phyloP scores from a whole-genome alignment of 1,140 invertebrate species.

The Diabrotica virgifera region DNA sequence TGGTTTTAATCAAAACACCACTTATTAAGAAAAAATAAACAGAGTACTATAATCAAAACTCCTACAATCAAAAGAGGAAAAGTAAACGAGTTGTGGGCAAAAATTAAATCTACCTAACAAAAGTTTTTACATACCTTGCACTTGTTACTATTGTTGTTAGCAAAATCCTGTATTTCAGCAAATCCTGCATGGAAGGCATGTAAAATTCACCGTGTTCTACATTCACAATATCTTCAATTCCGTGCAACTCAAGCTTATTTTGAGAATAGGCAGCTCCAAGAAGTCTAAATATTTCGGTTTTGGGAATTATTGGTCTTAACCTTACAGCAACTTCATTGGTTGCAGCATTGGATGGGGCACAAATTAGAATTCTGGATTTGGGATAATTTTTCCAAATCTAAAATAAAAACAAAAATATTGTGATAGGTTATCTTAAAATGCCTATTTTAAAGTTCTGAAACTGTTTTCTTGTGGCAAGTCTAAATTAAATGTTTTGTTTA shows the following conservation, averaged over 20 bases:
- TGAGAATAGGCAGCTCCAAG: constrained; percentile 22
- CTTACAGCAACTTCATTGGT: constrained; percentile 75
- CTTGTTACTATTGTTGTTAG: constrained; percentile 35
- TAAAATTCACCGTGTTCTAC: constrained; percentile 25
- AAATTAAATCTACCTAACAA: too few species aligned
- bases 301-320: constrained; percentile 54
- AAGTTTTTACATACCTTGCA: constrained; percentile 21
- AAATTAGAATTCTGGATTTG: constrained; percentile 71
- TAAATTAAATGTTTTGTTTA: too few species aligned
- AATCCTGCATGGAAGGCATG: constrained; percentile 21
- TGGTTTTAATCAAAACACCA: too few species aligned
- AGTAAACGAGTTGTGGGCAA: too few species aligned
- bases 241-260: constrained; percentile 16
- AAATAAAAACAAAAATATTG: constrained; percentile 8
- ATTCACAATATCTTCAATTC: constrained; percentile 30
- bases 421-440: too few species aligned
- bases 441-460: too few species aligned
- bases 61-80: too few species aligned
- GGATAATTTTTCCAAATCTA: constrained; percentile 45
- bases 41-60: too few species aligned
- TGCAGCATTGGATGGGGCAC: constrained; percentile 75
- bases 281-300: constrained; percentile 29
- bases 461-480: too few species aligned
- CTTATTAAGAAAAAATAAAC: too few species aligned
- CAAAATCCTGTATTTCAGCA: constrained; percentile 32